Evolutionary conservation across 2,888 invertebrate genomes (phyloP), one percentile per base, ranked within the genome.

Genomic region (Aplocera efformata): DNA sequence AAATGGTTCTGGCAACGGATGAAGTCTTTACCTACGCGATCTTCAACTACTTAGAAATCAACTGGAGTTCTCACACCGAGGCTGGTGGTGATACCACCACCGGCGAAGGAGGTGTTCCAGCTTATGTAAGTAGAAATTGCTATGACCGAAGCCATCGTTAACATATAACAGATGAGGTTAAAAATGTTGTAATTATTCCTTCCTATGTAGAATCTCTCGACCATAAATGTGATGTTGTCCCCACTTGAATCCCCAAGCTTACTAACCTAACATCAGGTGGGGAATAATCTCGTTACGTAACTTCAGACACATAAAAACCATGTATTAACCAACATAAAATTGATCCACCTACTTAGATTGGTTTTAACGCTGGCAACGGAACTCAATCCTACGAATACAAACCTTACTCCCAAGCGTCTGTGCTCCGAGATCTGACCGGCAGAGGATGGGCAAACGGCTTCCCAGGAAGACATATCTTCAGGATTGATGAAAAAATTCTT

Each of bases 361-460:
- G 98, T 26, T 98, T 99, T 75, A 99, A 99, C 75, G 98, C 95
- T 37, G 99, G 99, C 34, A 97, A 98, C 68, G 97, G 97, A 9
- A 97, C 97, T 0, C 92, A 93, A 69, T 92, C 94, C 50, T 96
- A 93, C 73, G 96, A 96, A 79, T 97, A 97, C 74, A 91, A 90
- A 42, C 97, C 97, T 0, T 98, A 96, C 80, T 97, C 97, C 32
- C 97, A 97, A 77, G 91, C 91, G 6, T 94, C 95, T 28, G 94
- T 96, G 1, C 90, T 97, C 24, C 90, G 96, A 58, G 96, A 96
- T 78, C 84, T 98, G 51, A 92, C 94, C 0, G 92, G 93, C 5
- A 91, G 96, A 66, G 97, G 97, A 11, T 95, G 93, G 91, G 96
- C 93, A 0, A 97, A 97, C 65, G 93, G 93, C 2, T 93, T 96